Evolutionary conservation across 2,113 vertebrate species (phyloP).

Genomic region (Lophotis ruficrista): DNA sequence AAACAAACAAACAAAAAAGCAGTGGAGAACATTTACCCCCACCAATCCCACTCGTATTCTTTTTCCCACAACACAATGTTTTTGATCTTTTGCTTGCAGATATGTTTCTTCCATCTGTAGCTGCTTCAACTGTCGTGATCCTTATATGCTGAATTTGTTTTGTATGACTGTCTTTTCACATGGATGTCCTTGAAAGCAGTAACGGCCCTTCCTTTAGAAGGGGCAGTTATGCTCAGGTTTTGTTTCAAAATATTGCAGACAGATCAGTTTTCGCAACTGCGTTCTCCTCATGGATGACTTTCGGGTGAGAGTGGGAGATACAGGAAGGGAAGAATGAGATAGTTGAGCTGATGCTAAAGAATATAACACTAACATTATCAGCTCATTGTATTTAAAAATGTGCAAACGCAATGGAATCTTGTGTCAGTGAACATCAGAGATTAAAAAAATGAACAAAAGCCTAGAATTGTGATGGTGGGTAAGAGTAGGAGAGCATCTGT

Average conservation of each 20-base stretch:
- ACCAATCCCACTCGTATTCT: background rate
- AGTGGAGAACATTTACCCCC: background rate
- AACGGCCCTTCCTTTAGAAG: background rate
- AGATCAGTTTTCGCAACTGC: background rate
- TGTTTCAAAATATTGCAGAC: background rate
- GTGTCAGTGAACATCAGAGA: background rate
- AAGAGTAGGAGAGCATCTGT: background rate
- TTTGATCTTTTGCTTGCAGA: background rate
- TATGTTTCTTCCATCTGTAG: accelerated
- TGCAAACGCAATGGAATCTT: background rate
- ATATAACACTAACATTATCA: background rate
- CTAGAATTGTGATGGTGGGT: background rate
- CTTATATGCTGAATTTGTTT: background rate
- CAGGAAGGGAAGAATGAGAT: background rate
- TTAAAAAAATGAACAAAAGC: background rate
- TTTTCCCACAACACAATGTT: background rate
- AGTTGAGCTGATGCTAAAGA: background rate
- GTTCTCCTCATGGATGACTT: background rate
- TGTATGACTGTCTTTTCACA: background rate
- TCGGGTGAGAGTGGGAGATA: background rate
- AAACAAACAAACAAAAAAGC: no score
- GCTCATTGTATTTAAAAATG: background rate
- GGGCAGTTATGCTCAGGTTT: background rate
- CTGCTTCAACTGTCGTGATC: background rate
- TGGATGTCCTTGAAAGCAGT: background rate